phyloP scores from a whole-genome alignment of 2,797 vertebrate species.

The Bothrops alternatus region DNA sequence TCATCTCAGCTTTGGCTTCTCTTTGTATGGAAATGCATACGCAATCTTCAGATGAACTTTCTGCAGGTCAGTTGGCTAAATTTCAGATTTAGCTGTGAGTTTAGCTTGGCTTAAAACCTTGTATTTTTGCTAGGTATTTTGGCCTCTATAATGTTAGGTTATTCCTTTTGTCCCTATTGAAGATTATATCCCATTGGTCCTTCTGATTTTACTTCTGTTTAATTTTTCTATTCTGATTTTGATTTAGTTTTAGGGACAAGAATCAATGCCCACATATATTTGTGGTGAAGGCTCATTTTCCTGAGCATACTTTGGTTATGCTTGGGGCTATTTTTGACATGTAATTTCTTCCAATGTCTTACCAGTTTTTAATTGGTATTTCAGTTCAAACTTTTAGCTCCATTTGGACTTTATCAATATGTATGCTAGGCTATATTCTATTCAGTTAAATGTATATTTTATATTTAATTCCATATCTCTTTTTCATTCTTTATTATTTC shows the following conservation, averaged over 20 bases:
- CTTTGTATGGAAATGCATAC: background rate
- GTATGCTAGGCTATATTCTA: background rate
- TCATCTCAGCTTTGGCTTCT: background rate
- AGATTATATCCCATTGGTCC: background rate
- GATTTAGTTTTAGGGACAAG: background rate
- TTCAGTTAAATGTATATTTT: background rate
- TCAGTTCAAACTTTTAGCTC: background rate
- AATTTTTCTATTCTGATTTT: background rate
- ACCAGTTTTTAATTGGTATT: background rate
- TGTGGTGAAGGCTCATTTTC: background rate
- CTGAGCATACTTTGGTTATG: background rate
- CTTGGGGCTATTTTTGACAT: background rate
- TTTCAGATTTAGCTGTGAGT: background rate
- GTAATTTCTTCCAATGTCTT: background rate
- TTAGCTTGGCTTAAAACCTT: background rate
- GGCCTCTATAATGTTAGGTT: background rate
- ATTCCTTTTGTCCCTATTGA: background rate
- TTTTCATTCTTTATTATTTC: background rate
- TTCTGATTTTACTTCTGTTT: background rate
- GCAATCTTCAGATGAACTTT: background rate
- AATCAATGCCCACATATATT: background rate
- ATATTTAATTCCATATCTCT: background rate
- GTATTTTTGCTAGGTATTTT: background rate
- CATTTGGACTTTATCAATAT: background rate
- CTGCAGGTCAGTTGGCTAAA: background rate